These are phyloP conservation scores for Nesoenas mayeri DNA, from an alignment of 2,113 vertebrate genomes.

Conservation along the genomic window DNA sequence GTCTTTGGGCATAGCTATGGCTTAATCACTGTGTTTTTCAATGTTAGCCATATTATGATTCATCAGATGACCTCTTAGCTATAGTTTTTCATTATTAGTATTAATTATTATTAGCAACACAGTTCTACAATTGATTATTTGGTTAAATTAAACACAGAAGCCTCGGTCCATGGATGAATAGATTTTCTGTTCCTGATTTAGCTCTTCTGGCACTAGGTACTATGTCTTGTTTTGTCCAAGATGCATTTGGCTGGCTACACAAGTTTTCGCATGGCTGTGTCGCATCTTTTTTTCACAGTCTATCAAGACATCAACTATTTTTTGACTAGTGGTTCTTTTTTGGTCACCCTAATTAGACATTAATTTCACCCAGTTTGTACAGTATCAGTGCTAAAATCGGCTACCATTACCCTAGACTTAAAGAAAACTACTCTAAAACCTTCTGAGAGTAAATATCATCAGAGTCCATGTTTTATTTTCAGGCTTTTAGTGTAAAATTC, in stretches of 20 bases:
- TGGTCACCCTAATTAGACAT: constrained; percentile 6
- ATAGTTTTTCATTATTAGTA: background rate
- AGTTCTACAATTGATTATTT: background rate
- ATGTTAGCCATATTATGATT: background rate
- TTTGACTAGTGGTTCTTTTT: constrained; percentile 14
- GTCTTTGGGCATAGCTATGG: background rate
- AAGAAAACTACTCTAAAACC: constrained; percentile 15
- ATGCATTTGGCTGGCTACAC: constrained; percentile 14
- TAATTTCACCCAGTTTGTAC: background rate
- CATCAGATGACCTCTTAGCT: background rate
- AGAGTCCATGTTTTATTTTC: constrained; percentile 42
- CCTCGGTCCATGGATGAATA: background rate
- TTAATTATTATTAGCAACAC: constrained; percentile 11
- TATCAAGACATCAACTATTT: constrained; percentile 28
- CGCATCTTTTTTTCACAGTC: background rate
- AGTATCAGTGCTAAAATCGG: background rate
- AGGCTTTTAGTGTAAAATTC: constrained; percentile 39
- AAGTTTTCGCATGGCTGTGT: background rate
- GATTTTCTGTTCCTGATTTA: constrained; percentile 18
- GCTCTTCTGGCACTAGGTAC: constrained; percentile 21
- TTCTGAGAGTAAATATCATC: constrained; percentile 27
- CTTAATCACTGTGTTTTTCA: background rate
- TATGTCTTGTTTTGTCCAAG: constrained; percentile 38
- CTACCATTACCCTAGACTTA: background rate
- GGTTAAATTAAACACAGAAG: background rate